A percentile compares a stretch with the other conserved stretches of the same genome.
Conservation (phyloP, 1,140 invertebrate genomes). For the Lineus longissimus region DNA sequence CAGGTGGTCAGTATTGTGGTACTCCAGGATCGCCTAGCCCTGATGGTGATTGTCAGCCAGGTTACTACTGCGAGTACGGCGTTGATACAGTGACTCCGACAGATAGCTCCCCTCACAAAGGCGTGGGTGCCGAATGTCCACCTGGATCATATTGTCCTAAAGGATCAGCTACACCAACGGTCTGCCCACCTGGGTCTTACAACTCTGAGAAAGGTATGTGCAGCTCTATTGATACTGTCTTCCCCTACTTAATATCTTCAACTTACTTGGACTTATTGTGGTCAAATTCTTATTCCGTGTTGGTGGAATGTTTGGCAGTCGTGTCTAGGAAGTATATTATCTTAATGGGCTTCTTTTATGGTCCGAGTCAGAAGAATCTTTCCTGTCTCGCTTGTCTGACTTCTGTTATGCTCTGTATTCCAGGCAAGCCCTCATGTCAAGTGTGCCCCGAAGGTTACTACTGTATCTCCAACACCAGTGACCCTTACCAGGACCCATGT, state of each 20-base stretch:
- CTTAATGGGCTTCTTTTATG: no score
- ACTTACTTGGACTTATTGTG: no score
- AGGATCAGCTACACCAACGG: slow-evolving; percentile 29
- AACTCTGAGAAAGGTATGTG: slow-evolving; percentile 30
- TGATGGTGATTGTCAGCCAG: slow-evolving; percentile 37
- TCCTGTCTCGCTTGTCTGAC: no score
- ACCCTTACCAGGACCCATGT: slow-evolving; percentile 27
- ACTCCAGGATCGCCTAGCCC: slow-evolving; percentile 36
- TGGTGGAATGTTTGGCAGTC: no score
- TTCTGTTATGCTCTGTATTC: slow-evolving; percentile 4
- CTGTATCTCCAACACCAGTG: slow-evolving; percentile 32
- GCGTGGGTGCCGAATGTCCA: slow-evolving; percentile 40
- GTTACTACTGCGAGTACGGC: slow-evolving; percentile 47
- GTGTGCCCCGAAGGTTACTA: slow-evolving; percentile 38
- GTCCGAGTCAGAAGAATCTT: no score
- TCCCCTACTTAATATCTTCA: not conserved
- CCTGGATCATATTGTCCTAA: slow-evolving; percentile 42
- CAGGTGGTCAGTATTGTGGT: slow-evolving; percentile 42
- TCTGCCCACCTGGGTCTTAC: slow-evolving; percentile 39
- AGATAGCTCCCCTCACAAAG: slow-evolving; percentile 26
- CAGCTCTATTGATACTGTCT: no score
- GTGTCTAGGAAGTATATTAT: no score
- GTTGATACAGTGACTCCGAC: slow-evolving; percentile 44
- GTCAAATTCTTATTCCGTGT: no score
- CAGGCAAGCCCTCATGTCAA: slow-evolving; percentile 36